These are phyloP conservation scores for Tuta absoluta DNA, from an alignment of 2,888 invertebrate species.

Conservation along the genomic window DNA sequence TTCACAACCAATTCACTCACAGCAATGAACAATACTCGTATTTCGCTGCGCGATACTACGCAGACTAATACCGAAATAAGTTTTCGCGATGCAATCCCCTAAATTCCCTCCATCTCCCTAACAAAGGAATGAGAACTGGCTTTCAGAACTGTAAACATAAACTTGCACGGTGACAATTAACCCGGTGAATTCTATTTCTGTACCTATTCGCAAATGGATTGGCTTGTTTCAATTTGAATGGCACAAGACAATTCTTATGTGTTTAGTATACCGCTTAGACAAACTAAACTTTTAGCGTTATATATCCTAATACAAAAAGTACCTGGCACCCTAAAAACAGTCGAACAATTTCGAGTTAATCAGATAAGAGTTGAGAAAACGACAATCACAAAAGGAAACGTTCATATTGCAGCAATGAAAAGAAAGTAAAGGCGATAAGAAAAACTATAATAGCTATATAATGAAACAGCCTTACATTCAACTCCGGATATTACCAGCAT, in stretches of 20 bases:
- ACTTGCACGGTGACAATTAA: conserved; percentile 64
- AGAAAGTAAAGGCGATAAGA: conserved; percentile 49
- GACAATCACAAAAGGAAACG: conserved; percentile 27
- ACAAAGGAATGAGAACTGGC: conserved; percentile 22
- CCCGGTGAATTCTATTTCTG: conserved; percentile 60
- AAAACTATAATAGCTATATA: conserved; percentile 42
- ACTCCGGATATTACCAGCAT: conserved; percentile 48
- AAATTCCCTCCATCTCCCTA: conserved; percentile 23
- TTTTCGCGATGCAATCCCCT: conserved; percentile 11
- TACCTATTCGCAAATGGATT: conserved; percentile 72
- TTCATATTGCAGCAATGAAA: conserved; percentile 48
- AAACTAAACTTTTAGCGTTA: background rate
- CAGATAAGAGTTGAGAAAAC: conserved; percentile 7
- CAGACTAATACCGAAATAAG: conserved; percentile 37
- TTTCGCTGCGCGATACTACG: conserved; percentile 57
- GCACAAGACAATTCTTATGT: conserved; percentile 50
- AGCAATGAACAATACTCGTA: conserved; percentile 70
- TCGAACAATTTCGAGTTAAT: background rate
- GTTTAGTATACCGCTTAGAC: conserved; percentile 33
- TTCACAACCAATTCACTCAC: conserved; percentile 70
- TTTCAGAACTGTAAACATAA: conserved; percentile 29
- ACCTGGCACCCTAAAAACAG: background rate
- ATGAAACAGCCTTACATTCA: conserved; percentile 41
- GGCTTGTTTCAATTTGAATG: conserved; percentile 66
- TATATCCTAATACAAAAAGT: background rate